phyloP scores from a whole-genome alignment of 2,797 vertebrate species.

The Cyprinella venusta region DNA sequence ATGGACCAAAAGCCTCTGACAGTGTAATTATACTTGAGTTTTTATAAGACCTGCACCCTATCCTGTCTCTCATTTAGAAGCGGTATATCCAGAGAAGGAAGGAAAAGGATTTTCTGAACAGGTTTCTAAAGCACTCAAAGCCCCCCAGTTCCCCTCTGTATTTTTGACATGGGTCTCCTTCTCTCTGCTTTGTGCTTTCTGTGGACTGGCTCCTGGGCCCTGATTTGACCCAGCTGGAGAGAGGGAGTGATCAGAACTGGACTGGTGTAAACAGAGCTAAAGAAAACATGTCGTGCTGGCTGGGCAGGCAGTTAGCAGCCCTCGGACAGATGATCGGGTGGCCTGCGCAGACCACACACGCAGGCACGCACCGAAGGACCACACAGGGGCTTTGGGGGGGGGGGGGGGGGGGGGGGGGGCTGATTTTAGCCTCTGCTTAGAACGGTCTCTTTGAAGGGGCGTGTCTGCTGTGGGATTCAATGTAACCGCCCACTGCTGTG shows the following conservation, averaged over 20 bases:
- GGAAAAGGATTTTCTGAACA: slow-evolving; percentile 56
- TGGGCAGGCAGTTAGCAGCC: slow-evolving; percentile 97
- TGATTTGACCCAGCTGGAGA: slow-evolving; percentile 98
- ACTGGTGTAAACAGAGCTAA: slow-evolving; percentile 98
- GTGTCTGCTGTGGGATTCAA: no score
- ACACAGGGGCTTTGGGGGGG: slow-evolving; percentile 86
- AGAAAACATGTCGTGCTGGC: slow-evolving; percentile 99
- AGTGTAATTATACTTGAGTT: slow-evolving; percentile 71
- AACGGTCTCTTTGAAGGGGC: no score
- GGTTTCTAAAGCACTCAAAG: slow-evolving; percentile 68
- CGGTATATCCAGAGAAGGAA: slow-evolving; percentile 59
- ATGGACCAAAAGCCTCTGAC: slow-evolving; percentile 76
- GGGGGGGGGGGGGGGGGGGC: no score
- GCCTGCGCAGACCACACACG: slow-evolving; percentile 85
- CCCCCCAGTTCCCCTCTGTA: slow-evolving; percentile 66
- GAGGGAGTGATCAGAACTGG: slow-evolving; percentile 91
- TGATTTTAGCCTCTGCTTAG: no score
- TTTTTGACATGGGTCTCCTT: slow-evolving; percentile 71
- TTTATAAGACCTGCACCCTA: slow-evolving; percentile 63
- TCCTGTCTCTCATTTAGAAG: slow-evolving; percentile 60
- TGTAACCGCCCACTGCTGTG: no score
- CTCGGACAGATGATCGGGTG: slow-evolving; percentile 95
- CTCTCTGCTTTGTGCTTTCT: slow-evolving; percentile 61
- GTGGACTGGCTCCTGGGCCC: slow-evolving; percentile 77
- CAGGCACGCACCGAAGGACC: slow-evolving; percentile 75